Base-by-base conservation (phyloP, 1,140 invertebrate genomes). In the Amyelois transitella region DNA sequence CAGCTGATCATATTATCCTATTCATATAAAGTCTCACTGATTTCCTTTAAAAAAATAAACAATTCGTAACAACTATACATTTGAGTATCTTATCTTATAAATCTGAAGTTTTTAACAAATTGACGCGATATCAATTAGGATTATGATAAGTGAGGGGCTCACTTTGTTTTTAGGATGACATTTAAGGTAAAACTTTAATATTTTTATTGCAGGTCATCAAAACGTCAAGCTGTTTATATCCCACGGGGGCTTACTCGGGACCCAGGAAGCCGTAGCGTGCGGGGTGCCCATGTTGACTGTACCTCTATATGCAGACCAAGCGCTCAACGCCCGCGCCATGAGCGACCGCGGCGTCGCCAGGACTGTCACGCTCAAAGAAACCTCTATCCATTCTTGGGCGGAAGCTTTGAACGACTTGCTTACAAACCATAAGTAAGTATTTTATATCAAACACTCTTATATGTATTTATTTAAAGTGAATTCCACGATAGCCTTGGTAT, bases 271-370 rank as follows among this genome's bases (percentile, higher is more conserved):
- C 1, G 88, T 91, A 7, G 83, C 79, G 10, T 88, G 88, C 58
- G 88, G 86, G 6, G 85, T 90, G 12, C 90, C 90, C 0, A 81
- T 90, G 58, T 62, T 91, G 19, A 89, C 88, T 58, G 81, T 94
- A 6, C 93, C 93, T 0, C 64, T 94, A 20, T 90, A 92, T 58
- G 90, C 86, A 0, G 94, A 95, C 61, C 92, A 94, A 66, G 84
- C 77, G 6, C 79, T 89, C 2, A 89, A 89, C 60, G 81, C 77
- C 5, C 70, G 76, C 10, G 80, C 85, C 1, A 82, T 89, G 78
- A 60, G 64, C 8, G 80, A 87, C 48, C 67, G 85, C 7, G 86
- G 83, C 8, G 81, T 88, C 0, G 85, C 82, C 5, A 56, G 73
- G 18, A 76, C 80, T 0, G 62, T 88, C 10, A 71, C 67, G 0